Percentiles rank a stretch among this genome's conserved stretches.
These are phyloP conservation scores for Micropterix aruncella DNA, from an alignment of 2,888 invertebrate genomes.

Conservation along the genomic window DNA sequence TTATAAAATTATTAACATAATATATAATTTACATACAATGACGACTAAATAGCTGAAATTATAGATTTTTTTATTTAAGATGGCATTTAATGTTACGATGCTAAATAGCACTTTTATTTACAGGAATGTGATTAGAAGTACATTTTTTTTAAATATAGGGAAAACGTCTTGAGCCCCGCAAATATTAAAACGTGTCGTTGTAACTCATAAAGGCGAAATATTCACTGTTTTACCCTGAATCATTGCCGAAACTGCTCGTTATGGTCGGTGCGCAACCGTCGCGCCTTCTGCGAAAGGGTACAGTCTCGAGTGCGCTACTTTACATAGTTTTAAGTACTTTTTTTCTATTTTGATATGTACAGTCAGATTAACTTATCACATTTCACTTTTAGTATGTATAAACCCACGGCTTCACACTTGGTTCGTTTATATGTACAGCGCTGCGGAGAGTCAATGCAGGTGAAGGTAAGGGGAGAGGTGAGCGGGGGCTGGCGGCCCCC, in stretches of 20 bases:
- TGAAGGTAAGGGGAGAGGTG: slow-evolving; percentile 6
- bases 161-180: background rate
- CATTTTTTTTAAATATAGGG: background rate
- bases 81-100: too few species aligned
- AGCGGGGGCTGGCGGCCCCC: slow-evolving; percentile 19
- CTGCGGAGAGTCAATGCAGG: background rate
- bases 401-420: too few species aligned
- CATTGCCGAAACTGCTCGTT: background rate
- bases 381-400: background rate
- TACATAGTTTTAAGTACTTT: too few species aligned
- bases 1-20: background rate
- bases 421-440: background rate
- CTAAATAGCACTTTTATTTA: background rate
- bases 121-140: background rate
- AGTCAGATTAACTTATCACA: background rate
- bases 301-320: too few species aligned
- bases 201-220: background rate
- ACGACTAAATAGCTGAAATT: too few species aligned
- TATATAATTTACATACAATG: background rate
- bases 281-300: background rate
- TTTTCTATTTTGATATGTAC: background rate
- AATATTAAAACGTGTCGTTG: background rate
- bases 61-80: too few species aligned
- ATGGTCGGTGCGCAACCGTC: background rate
- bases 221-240: background rate